phyloP scores from a whole-genome alignment of 1,140 invertebrate species.

The Caenorhabditis brenneri region DNA sequence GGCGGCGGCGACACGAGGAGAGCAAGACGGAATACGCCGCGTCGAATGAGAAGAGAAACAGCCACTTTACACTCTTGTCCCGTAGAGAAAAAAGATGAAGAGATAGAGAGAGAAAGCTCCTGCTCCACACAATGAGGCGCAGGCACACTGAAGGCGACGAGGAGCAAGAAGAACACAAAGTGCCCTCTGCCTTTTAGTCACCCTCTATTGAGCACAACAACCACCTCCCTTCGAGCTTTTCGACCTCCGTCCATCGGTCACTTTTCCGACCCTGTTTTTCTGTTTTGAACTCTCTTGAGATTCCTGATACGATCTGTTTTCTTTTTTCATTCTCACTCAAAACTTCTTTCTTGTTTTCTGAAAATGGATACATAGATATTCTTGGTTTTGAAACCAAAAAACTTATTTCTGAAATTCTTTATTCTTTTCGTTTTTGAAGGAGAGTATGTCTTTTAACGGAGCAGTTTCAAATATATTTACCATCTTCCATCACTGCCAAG shows the following conservation, averaged over 20 bases:
- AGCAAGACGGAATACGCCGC: slow-evolving; percentile 24
- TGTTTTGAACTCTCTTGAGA: neutral
- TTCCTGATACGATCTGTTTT: neutral
- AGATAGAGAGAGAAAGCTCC: neutral
- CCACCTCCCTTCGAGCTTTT: neutral
- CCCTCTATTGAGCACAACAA: slow-evolving; percentile 33
- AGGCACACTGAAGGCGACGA: neutral
- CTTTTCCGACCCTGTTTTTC: neutral
- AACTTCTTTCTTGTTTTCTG: neutral
- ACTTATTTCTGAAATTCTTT: no score
- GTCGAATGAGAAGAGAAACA: neutral
- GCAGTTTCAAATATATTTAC: no score
- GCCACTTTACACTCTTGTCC: slow-evolving; percentile 33
- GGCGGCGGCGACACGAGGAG: slow-evolving; percentile 15
- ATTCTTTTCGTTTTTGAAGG: no score
- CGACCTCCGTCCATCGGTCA: neutral
- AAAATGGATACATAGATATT: no score
- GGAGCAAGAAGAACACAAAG: slow-evolving; percentile 33
- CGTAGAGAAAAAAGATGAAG: neutral
- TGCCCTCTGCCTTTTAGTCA: slow-evolving; percentile 40
- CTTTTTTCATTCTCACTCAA: neutral
- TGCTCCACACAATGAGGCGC: neutral
- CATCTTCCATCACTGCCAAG: no score
- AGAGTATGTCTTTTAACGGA: no score
- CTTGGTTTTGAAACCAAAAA: no score